Base-by-base conservation (phyloP, 2,888 invertebrate genomes). In the Papilio protenor region DNA sequence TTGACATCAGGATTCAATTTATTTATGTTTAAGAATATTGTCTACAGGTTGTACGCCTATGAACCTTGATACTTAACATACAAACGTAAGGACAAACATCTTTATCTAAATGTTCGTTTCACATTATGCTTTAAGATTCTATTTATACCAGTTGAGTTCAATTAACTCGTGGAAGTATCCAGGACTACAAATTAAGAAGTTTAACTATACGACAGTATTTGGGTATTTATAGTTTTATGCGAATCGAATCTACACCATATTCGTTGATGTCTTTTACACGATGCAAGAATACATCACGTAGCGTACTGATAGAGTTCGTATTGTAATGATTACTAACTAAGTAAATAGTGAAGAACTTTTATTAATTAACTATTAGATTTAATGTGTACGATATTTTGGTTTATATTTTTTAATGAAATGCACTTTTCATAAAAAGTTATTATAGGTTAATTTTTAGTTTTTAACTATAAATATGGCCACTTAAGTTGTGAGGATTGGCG, bases 191-290 rank as follows among this genome's bases (percentile, higher is more conserved):
- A 40, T 33, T 49, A 49, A 49, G 49, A 49, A 49, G 23, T 59
- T n/a, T n/a, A 3, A 57, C 10, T 8, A 2, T 3, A 59, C 11
- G 23, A 0, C 23, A 59, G 57, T 21, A 21, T 8, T n/a, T 21
- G 12, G 8, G 12, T 23, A 10, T 57, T 57, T 21, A 10, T 10
- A 55, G 21, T 55, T 55, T 52, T 52, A 6, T 52, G 5, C 0
- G 6, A 52, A 52, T 16, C 16, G 18, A 52, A 0, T 40, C 8
- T 21, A 59, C 21, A 21, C 0, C 12, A 21, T 23, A 11, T 59
- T 79, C 89, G 89, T 88, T 89, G 87, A 89, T 82, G 85, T 89
- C 89, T 89, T 89, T 79, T 79, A 77, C 76, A 75, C 3, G 27
- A 64, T 64, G 12, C 57, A 12, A 11, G 12, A 23, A 59, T 33